Evolutionary conservation across 2,888 invertebrate species (phyloP).

Genomic region (Amblyteles armatorius): DNA sequence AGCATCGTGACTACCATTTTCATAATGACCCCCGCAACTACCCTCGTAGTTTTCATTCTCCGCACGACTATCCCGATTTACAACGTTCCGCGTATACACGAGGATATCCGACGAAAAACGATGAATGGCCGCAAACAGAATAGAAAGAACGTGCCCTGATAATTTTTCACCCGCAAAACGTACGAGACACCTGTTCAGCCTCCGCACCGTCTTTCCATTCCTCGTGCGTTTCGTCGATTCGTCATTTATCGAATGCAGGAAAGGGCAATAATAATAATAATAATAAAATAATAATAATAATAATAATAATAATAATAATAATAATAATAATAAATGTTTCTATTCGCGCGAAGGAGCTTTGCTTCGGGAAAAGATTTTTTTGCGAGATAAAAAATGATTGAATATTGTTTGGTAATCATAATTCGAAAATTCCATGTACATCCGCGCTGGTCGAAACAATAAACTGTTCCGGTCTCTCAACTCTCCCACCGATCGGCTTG

Average conservation of each 20-base stretch:
- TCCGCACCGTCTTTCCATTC: neutral
- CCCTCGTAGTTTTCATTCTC: neutral
- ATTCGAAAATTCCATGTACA: constrained; percentile 3
- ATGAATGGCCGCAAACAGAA: neutral
- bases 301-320: neutral
- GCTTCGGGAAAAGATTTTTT: neutral
- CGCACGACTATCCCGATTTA: neutral
- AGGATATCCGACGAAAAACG: neutral
- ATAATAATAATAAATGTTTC: neutral
- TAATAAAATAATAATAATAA: neutral
- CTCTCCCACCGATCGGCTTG: neutral
- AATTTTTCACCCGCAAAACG: constrained; percentile 62
- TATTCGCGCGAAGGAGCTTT: neutral
- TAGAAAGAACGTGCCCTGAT: constrained; percentile 17
- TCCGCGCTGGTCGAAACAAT: neutral
- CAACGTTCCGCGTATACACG: neutral
- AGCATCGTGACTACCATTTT: neutral
- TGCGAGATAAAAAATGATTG: neutral
- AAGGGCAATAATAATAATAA: neutral
- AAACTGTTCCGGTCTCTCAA: neutral
- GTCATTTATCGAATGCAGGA: neutral
- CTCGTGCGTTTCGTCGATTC: neutral
- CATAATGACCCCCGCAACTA: neutral
- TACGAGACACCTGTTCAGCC: neutral
- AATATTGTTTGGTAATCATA: neutral